phyloP scores from a whole-genome alignment of 2,888 invertebrate species.

The Oligia fasciuncula region DNA sequence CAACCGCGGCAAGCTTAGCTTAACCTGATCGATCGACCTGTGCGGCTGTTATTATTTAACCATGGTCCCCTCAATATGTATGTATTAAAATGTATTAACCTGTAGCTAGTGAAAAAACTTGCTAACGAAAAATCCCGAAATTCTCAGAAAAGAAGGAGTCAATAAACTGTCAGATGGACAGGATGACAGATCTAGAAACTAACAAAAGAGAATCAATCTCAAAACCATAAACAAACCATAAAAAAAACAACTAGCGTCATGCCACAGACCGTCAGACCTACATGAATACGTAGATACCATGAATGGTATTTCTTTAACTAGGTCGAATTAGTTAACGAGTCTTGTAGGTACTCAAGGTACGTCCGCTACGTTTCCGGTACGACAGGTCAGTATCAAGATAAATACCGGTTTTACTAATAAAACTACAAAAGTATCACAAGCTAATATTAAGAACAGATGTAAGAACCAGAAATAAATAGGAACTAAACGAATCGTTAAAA shows the following conservation, averaged over 20 bases:
- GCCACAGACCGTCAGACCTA: neutral
- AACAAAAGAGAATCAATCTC: neutral
- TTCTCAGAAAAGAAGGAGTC: neutral
- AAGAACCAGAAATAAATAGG: neutral
- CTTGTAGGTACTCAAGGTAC: slow-evolving; percentile 24
- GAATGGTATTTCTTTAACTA: slow-evolving; percentile 47
- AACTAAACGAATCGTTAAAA: slow-evolving; percentile 17
- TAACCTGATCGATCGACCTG: too few relatives aligned
- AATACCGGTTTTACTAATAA: slow-evolving; percentile 49
- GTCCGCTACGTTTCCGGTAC: slow-evolving; percentile 56
- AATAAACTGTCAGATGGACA: neutral
- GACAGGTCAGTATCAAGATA: slow-evolving; percentile 51
- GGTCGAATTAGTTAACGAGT: slow-evolving; percentile 60
- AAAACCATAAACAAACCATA: neutral
- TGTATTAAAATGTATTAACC: neutral
- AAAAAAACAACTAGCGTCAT: neutral
- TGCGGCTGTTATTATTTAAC: too few relatives aligned
- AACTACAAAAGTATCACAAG: slow-evolving; percentile 39
- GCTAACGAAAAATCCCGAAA: neutral
- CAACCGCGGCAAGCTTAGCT: too few relatives aligned
- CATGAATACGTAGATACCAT: neutral
- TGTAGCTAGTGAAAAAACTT: neutral
- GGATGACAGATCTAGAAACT: neutral
- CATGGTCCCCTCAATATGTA: too few relatives aligned
- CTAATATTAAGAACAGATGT: neutral